Conservation (phyloP, 92 coral and sea anemone genomes). For the Hydrozoanthus gracilis region DNA sequence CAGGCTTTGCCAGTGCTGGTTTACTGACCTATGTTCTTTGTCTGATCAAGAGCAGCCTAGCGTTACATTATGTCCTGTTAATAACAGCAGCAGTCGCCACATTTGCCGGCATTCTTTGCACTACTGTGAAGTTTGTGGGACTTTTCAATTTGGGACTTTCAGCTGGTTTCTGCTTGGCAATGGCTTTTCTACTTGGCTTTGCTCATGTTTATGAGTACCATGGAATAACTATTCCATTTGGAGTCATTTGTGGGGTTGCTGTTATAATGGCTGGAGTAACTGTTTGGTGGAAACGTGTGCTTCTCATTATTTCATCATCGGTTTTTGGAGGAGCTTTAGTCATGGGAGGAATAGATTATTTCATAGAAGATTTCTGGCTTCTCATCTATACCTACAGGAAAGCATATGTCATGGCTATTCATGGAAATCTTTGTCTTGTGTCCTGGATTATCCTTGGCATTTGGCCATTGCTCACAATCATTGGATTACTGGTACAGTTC, state of each 20-base stretch:
- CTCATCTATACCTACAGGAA: slow-evolving; percentile 68
- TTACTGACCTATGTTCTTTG: slow-evolving; percentile 82
- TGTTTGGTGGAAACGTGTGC: slow-evolving; percentile 95
- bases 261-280: slow-evolving; percentile 84
- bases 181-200: slow-evolving; percentile 78
- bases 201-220: slow-evolving; percentile 65
- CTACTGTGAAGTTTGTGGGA: slow-evolving; percentile 92
- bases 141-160: slow-evolving; percentile 81
- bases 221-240: slow-evolving; percentile 80
- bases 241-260: slow-evolving; percentile 71
- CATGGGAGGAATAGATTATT: slow-evolving; percentile 82
- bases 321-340: slow-evolving; percentile 85
- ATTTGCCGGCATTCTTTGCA: slow-evolving; percentile 92
- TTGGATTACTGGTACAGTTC: slow-evolving; percentile 92
- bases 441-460: slow-evolving; percentile 87
- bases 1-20: slow-evolving; percentile 86
- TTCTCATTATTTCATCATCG: slow-evolving; percentile 74
- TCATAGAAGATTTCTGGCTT: slow-evolving; percentile 85
- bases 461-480: slow-evolving; percentile 77
- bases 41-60: slow-evolving; percentile 70
- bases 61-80: slow-evolving; percentile 74
- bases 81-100: slow-evolving; percentile 89
- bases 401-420: slow-evolving; percentile 59
- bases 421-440: slow-evolving; percentile 73
- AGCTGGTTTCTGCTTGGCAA: slow-evolving; percentile 84